These are phyloP conservation scores for Entelurus aequoreus DNA, from an alignment of 2,113 vertebrate genomes.

Conservation along the genomic window DNA sequence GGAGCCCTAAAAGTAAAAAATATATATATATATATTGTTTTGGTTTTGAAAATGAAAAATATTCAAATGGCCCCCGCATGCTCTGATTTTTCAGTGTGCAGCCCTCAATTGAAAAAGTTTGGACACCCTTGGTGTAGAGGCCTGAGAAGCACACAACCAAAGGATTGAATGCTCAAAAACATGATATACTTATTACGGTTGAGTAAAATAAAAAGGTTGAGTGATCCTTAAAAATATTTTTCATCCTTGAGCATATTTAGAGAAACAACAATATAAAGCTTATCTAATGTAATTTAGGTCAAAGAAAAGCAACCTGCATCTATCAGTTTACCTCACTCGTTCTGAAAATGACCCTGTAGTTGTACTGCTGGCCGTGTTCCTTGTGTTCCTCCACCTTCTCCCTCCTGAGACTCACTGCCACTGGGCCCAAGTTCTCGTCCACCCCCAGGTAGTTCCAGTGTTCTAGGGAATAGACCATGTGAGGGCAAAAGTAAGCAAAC, in stretches of 20 bases:
- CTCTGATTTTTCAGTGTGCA: too few relatives aligned
- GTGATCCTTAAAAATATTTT: background rate
- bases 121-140: constrained; percentile 5
- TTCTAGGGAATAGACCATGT: constrained; percentile 67
- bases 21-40: too few relatives aligned
- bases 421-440: constrained; percentile 93
- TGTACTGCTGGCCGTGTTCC: constrained; percentile 92
- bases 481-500: background rate
- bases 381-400: constrained; percentile 96
- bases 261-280: background rate
- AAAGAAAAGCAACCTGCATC: background rate
- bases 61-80: too few relatives aligned
- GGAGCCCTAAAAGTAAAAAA: too few relatives aligned
- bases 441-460: constrained; percentile 99
- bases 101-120: too few relatives aligned
- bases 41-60: too few relatives aligned
- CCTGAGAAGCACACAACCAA: constrained; percentile 15
- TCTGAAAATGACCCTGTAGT: constrained; percentile 94
- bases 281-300: background rate
- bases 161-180: background rate
- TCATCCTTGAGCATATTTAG: constrained; percentile 1
- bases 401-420: constrained; percentile 93
- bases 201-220: background rate
- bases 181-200: constrained; percentile 29
- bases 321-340: constrained; percentile 84